phyloP scores from a whole-genome alignment of 2,113 vertebrate species.

The Etheostoma spectabile region DNA sequence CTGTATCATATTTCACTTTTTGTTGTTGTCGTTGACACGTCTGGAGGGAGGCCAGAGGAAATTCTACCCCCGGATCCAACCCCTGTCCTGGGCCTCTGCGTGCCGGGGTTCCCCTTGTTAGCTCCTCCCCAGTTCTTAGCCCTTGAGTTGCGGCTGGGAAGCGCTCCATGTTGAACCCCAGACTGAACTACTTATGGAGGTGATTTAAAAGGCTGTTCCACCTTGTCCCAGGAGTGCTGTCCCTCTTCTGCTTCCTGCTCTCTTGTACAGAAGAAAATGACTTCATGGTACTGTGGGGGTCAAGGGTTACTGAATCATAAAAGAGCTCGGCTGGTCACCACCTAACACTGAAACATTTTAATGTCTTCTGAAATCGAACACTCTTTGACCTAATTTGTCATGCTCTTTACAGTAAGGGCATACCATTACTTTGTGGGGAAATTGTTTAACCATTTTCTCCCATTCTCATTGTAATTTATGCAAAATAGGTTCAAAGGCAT shows the following conservation, averaged over 20 bases:
- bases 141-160: slow-evolving; percentile 44
- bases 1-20: slow-evolving; percentile 14
- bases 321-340: slow-evolving; percentile 23
- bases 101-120: slow-evolving; percentile 75
- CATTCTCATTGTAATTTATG: slow-evolving; percentile 7
- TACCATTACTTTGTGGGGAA: not conserved
- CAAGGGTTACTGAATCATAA: slow-evolving; percentile 41
- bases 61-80: slow-evolving; percentile 72
- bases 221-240: slow-evolving; percentile 67
- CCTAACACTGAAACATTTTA: slow-evolving; percentile 12
- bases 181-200: slow-evolving; percentile 71
- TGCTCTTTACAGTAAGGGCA: not conserved
- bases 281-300: slow-evolving; percentile 21
- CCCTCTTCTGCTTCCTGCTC: slow-evolving; percentile 69
- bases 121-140: slow-evolving; percentile 66
- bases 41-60: slow-evolving; percentile 77
- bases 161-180: slow-evolving; percentile 57
- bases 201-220: slow-evolving; percentile 71
- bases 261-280: slow-evolving; percentile 41
- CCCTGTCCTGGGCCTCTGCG: slow-evolving; percentile 74
- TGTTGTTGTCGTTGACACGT: slow-evolving; percentile 62
- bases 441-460: not conserved
- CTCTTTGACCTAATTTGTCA: slow-evolving; percentile 29
- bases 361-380: slow-evolving; percentile 11
- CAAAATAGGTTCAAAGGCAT: slow-evolving; percentile 5